Percentiles rank a stretch among this genome's conserved stretches.
These are phyloP conservation scores for Epistrophella euchroma DNA, from an alignment of 2,888 invertebrate genomes.

Conservation along the genomic window DNA sequence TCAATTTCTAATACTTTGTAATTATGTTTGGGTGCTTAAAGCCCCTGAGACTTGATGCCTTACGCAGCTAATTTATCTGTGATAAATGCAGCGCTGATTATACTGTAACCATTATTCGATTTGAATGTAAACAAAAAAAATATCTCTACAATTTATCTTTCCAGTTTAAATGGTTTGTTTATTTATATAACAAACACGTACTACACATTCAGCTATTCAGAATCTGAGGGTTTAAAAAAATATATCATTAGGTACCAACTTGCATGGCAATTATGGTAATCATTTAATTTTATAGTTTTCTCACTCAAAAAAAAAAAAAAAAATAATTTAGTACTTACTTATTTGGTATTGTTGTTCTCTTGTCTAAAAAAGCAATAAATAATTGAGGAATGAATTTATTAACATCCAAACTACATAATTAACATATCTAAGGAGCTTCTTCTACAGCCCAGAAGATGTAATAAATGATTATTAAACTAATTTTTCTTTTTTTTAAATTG, in stretches of 20 bases:
- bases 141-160: background rate
- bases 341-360: background rate
- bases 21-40: no score
- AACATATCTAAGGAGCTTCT: constrained; percentile 16
- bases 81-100: background rate
- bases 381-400: constrained; percentile 35
- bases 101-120: background rate
- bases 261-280: constrained; percentile 15
- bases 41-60: background rate
- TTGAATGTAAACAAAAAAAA: background rate
- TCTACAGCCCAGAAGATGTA: background rate
- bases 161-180: constrained; percentile 43
- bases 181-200: constrained; percentile 53
- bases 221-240: constrained; percentile 28
- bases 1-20: no score
- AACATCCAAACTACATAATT: constrained; percentile 32
- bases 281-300: constrained; percentile 19
- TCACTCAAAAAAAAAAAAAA: background rate
- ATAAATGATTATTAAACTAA: constrained; percentile 35
- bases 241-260: constrained; percentile 10
- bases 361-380: background rate
- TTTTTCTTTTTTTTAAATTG: constrained; percentile 13
- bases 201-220: constrained; percentile 11
- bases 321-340: background rate
- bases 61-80: background rate